Percentiles rank a stretch among this genome's conserved stretches.
phyloP scores from a whole-genome alignment of 35 echinoderm and acorn worm genomes.

The Holothuria glaberrima region DNA sequence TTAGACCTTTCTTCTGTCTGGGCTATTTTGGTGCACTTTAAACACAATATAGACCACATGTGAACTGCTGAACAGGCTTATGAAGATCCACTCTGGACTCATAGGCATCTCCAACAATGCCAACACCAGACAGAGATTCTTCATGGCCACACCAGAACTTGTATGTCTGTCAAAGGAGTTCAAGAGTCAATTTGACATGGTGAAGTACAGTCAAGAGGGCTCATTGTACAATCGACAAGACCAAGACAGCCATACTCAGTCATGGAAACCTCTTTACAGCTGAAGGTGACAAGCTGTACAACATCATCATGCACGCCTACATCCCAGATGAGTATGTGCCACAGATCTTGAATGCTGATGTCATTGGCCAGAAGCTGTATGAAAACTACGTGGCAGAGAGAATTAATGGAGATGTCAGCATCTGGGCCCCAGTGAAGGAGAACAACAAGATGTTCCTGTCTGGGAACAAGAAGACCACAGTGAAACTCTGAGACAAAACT shows the following conservation, averaged over 20 bases:
- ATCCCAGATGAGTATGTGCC: too few relatives aligned
- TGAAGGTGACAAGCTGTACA: conserved; percentile 34
- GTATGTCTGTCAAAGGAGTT: conserved; percentile 20
- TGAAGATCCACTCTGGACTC: conserved; percentile 18
- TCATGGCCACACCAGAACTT: conserved; percentile 29
- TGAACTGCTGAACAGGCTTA: conserved; percentile 32
- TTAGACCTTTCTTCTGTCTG: too few relatives aligned
- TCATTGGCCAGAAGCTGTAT: conserved; percentile 17
- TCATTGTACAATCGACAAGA: conserved; percentile 3
- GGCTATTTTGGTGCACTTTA: too few relatives aligned
- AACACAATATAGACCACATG: conserved; percentile 31
- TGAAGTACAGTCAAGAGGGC: conserved; percentile 28
- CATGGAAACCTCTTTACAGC: conserved; percentile 33
- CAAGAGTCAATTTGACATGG: background rate
- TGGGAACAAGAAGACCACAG: too few relatives aligned
- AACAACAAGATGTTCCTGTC: too few relatives aligned
- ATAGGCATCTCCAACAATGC: conserved; percentile 52
- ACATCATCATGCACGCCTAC: conserved; percentile 26
- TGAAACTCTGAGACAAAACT: conserved; percentile 55
- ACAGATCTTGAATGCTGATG: too few relatives aligned
- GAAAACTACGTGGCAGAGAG: conserved; percentile 21
- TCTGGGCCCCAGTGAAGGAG: too few relatives aligned
- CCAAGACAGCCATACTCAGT: conserved; percentile 30
- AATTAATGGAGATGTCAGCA: conserved; percentile 25
- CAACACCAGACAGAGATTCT: conserved; percentile 22